phyloP scores from a whole-genome alignment of 2,888 invertebrate species.

The Drosophila setosimentum region DNA sequence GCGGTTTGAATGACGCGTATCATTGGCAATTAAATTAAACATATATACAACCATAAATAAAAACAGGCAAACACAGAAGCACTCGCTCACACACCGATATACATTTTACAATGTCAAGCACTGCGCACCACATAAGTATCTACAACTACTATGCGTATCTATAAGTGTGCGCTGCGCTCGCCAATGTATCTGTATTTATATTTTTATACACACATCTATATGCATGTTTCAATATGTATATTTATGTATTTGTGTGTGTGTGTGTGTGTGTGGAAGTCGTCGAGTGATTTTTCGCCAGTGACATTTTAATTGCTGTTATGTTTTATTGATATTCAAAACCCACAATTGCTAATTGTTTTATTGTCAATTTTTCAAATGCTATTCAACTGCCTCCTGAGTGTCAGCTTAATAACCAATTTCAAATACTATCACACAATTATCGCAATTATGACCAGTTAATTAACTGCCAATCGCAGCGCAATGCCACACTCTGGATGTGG shows the following conservation, averaged over 20 bases:
- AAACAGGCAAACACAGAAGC: conserved; percentile 37
- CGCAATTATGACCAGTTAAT: conserved; percentile 71
- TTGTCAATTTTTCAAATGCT: conserved; percentile 70
- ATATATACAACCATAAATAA: conserved; percentile 44
- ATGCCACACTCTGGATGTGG: conserved; percentile 17
- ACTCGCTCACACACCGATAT: conserved; percentile 21
- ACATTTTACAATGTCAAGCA: conserved; percentile 70
- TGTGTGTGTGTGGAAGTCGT: conserved; percentile 10
- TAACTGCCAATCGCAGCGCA: conserved; percentile 40
- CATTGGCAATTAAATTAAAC: conserved; percentile 80
- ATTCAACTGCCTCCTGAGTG: conserved; percentile 69
- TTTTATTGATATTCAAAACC: conserved; percentile 80
- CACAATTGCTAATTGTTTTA: conserved; percentile 78
- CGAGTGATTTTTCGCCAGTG: conserved; percentile 73
- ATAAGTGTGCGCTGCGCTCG: conserved; percentile 11
- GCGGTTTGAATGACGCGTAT: conserved; percentile 78
- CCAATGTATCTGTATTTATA: conserved; percentile 16
- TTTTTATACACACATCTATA: not conserved
- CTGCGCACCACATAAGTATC: conserved; percentile 45
- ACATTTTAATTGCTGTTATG: conserved; percentile 80
- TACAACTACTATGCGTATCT: conserved; percentile 37
- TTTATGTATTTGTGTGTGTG: fast-evolving
- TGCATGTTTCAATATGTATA: not conserved
- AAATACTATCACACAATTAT: conserved; percentile 76
- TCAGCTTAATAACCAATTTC: conserved; percentile 77